Evolutionary conservation across 2,888 invertebrate genomes (phyloP).

Genomic region (Nesidiocoris tenuis): DNA sequence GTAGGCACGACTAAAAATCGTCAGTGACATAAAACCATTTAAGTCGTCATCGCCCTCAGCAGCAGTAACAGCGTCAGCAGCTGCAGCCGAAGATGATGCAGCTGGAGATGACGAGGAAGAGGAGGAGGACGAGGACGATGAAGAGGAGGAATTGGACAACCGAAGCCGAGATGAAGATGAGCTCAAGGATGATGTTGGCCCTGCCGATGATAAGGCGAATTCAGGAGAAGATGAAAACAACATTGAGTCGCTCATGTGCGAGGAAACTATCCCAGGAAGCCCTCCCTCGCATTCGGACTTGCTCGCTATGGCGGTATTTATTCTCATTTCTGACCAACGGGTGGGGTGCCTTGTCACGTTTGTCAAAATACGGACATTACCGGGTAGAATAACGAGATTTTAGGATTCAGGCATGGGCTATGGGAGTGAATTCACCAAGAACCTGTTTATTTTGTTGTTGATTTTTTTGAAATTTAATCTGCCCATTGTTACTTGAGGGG

Average conservation of each 20-base stretch:
- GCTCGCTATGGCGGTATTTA: conserved; percentile 1
- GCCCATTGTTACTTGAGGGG: no score
- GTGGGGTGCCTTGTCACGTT: no score
- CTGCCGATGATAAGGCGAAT: neutral
- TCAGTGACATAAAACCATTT: neutral
- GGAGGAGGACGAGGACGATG: conserved; percentile 16
- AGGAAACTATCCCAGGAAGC: conserved; percentile 88
- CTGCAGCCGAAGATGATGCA: neutral
- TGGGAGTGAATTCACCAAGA: no score
- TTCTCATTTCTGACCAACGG: neutral
- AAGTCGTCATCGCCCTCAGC: no score
- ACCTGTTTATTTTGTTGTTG: no score
- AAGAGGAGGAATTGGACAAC: conserved; percentile 31
- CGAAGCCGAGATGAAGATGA: neutral
- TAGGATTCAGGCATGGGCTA: no score
- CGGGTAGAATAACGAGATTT: no score
- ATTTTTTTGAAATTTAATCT: no score
- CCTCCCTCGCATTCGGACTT: conserved; percentile 66
- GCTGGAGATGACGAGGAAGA: conserved; percentile 5
- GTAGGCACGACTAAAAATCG: neutral
- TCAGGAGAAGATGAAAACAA: conserved; percentile 34
- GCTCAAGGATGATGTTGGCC: conserved; percentile 14
- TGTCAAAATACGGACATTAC: no score
- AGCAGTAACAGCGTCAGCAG: neutral
- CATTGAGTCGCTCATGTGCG: conserved; percentile 66